These are phyloP conservation scores for Megalops atlanticus DNA, from an alignment of 2,113 vertebrate species.

Conservation along the genomic window DNA sequence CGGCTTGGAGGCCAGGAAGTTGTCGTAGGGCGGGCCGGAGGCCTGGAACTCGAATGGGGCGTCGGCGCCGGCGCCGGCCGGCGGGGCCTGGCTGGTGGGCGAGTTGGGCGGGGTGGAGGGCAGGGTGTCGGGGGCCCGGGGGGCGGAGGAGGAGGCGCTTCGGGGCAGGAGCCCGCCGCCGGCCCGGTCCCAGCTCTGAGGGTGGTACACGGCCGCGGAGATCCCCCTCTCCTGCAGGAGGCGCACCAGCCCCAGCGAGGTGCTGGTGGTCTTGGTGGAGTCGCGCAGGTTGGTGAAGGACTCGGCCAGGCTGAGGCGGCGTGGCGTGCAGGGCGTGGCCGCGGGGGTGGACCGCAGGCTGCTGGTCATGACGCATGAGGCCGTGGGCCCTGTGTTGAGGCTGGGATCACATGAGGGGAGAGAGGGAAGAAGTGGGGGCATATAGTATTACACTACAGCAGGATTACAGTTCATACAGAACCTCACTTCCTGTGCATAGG, in stretches of 20 bases:
- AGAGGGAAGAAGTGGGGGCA: background rate
- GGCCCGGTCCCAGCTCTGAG: constrained; percentile 79
- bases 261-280: constrained; percentile 95
- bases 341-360: constrained; percentile 81
- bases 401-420: too few species aligned
- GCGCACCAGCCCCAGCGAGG: constrained; percentile 91
- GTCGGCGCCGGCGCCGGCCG: background rate
- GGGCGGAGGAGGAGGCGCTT: constrained; percentile 67
- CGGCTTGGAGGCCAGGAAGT: constrained; percentile 92
- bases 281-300: constrained; percentile 96
- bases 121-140: constrained; percentile 71
- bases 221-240: constrained; percentile 95
- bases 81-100: constrained; percentile 59
- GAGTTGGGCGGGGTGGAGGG: constrained; percentile 90
- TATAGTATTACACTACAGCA: background rate
- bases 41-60: constrained; percentile 84
- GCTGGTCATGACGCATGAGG: constrained; percentile 79
- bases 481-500: too few species aligned
- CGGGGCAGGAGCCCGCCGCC: constrained; percentile 64
- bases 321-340: constrained; percentile 86
- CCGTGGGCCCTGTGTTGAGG: constrained; percentile 79
- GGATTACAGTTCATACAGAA: background rate
- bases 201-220: constrained; percentile 91
- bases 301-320: constrained; percentile 87
- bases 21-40: constrained; percentile 90